A percentile compares a stretch with the other conserved stretches of the same genome.
These are phyloP conservation scores for Dallia pectoralis DNA, from an alignment of 2,797 vertebrate genomes.

Conservation along the genomic window DNA sequence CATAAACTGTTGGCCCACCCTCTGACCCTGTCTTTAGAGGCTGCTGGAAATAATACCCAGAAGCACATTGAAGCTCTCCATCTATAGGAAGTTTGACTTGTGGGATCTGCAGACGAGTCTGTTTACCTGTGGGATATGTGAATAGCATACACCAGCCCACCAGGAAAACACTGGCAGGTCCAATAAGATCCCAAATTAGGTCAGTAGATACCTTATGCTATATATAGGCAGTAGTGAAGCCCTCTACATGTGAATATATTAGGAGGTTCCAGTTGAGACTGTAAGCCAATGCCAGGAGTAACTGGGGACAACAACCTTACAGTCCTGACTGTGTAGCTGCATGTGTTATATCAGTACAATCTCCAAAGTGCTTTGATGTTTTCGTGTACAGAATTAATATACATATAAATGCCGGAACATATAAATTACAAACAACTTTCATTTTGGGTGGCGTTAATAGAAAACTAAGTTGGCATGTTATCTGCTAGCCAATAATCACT, in stretches of 20 bases:
- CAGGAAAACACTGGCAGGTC: conserved; percentile 5
- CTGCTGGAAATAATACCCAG: not conserved
- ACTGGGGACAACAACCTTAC: not conserved
- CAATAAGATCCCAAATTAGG: conserved; percentile 10
- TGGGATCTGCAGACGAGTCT: too few relatives aligned
- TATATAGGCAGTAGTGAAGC: not conserved
- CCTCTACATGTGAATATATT: conserved; percentile 9
- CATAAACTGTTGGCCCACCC: conserved; percentile 5
- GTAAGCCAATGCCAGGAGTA: not conserved
- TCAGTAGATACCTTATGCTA: not conserved
- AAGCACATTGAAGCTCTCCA: not conserved
- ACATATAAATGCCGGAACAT: not conserved
- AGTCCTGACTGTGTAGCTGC: not conserved
- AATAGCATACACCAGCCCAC: not conserved
- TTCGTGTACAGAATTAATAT: not conserved
- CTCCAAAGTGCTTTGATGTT: not conserved
- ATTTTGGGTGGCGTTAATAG: not conserved
- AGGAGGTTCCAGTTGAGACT: conserved; percentile 12
- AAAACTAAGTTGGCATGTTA: not conserved
- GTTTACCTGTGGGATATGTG: conserved; percentile 9
- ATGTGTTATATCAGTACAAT: not conserved
- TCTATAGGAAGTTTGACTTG: not conserved
- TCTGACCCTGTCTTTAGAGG: not conserved
- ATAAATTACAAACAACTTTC: not conserved
- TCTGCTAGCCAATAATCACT: not conserved